A percentile compares a stretch with the other conserved stretches of the same genome.
phyloP scores from a whole-genome alignment of 2,888 invertebrate species.

The Amiota minor region DNA sequence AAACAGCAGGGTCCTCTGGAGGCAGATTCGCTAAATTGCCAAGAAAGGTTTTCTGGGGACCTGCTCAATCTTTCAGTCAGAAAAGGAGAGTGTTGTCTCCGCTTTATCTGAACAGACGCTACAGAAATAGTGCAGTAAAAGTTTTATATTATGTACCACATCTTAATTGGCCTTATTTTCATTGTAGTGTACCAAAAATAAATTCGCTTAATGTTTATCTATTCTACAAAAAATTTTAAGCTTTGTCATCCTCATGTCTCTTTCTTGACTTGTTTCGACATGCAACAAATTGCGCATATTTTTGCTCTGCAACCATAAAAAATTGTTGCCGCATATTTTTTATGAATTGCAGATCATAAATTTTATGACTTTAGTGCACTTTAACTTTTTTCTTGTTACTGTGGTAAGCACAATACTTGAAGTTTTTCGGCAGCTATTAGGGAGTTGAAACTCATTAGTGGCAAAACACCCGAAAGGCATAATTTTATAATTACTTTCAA shows the following conservation, averaged over 20 bases:
- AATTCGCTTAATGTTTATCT: no score
- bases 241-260: background rate
- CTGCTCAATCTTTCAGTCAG: no score
- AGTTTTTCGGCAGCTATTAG: background rate
- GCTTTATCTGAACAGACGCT: no score
- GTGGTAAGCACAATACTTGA: background rate
- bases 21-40: no score
- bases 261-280: background rate
- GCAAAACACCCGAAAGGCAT: background rate
- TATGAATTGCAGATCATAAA: conserved; percentile 11
- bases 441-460: conserved; percentile 11
- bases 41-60: no score
- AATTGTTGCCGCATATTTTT: background rate
- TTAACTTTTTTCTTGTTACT: background rate
- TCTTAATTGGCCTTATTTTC: no score
- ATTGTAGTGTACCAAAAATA: no score
- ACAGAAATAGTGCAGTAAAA: no score
- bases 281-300: background rate
- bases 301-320: background rate
- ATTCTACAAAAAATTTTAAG: background rate
- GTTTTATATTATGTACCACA: no score
- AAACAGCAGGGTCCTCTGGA: no score
- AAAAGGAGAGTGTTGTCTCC: no score
- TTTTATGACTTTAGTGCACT: conserved; percentile 19
- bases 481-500: conserved; percentile 1